Percentiles rank a stretch among this genome's conserved stretches.
These are phyloP conservation scores for Apotomis capreana DNA, from an alignment of 2,888 invertebrate species.

Conservation along the genomic window DNA sequence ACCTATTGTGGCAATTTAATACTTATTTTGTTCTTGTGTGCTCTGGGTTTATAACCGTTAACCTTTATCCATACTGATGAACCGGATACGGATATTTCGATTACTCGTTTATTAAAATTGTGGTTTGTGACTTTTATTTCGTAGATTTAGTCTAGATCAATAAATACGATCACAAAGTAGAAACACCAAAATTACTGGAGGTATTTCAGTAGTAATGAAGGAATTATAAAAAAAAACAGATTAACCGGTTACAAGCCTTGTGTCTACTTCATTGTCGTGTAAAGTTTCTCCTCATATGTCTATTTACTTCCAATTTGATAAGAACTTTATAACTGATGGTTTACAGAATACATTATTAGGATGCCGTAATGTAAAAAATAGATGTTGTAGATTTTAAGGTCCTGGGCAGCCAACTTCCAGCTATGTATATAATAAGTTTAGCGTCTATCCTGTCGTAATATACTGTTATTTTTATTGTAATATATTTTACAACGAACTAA, in stretches of 20 bases:
- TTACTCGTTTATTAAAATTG: no score
- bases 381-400: neutral
- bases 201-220: no score
- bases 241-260: neutral
- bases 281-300: neutral
- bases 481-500: constrained; percentile 3
- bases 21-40: no score
- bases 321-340: neutral
- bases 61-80: no score
- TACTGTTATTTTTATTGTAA: neutral
- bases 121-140: no score
- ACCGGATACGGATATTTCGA: no score
- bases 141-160: no score
- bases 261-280: neutral
- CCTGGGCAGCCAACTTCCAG: neutral
- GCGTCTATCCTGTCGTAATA: neutral
- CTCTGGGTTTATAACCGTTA: no score
- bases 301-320: constrained; percentile 15
- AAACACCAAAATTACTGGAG: no score
- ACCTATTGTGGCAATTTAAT: no score
- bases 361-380: neutral
- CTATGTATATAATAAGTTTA: neutral
- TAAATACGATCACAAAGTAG: no score
- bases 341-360: neutral
- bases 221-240: no score